Percentiles rank a stretch among this genome's conserved stretches.
Conservation (phyloP, 2,888 invertebrate species). For the Pterostichus madidus region DNA sequence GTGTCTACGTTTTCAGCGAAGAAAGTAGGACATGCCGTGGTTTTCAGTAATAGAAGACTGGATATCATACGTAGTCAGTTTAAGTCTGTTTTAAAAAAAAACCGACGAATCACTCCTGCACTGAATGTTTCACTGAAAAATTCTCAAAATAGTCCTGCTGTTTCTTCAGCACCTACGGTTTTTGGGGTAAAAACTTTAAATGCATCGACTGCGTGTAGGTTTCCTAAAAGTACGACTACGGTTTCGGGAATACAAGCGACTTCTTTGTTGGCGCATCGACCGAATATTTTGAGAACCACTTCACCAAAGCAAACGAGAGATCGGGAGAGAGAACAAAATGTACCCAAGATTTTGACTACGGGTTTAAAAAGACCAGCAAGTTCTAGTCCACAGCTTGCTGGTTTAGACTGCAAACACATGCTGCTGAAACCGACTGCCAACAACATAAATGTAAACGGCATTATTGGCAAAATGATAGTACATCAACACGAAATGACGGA, state of each 20-base stretch:
- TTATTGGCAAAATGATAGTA: constrained; percentile 65
- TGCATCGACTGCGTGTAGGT: constrained; percentile 31
- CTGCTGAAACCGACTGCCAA: constrained; percentile 53
- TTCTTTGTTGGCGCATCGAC: constrained; percentile 60
- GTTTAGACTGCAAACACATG: constrained; percentile 62
- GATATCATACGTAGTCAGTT: constrained; percentile 79
- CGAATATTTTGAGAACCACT: constrained; percentile 57
- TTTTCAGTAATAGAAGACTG: constrained; percentile 78
- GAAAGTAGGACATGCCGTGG: constrained; percentile 80
- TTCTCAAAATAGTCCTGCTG: not conserved
- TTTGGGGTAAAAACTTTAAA: constrained; percentile 50
- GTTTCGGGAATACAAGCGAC: constrained; percentile 26
- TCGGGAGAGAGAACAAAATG: constrained; percentile 34
- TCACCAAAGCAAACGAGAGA: constrained; percentile 34
- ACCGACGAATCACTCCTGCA: constrained; percentile 3
- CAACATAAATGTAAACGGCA: constrained; percentile 59
- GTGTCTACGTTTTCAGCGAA: constrained; percentile 80
- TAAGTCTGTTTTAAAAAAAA: constrained; percentile 76
- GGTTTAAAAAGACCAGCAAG: constrained; percentile 60
- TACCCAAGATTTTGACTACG: constrained; percentile 61
- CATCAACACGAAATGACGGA: constrained; percentile 64
- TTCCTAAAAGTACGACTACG: constrained; percentile 40
- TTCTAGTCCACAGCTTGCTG: constrained; percentile 58
- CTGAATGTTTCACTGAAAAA: constrained; percentile 12
- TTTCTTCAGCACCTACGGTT: constrained; percentile 17